Evolutionary conservation across 2,113 vertebrate species (phyloP), one percentile per base, ranked within the genome.

Genomic region (Taurulus bubalis): DNA sequence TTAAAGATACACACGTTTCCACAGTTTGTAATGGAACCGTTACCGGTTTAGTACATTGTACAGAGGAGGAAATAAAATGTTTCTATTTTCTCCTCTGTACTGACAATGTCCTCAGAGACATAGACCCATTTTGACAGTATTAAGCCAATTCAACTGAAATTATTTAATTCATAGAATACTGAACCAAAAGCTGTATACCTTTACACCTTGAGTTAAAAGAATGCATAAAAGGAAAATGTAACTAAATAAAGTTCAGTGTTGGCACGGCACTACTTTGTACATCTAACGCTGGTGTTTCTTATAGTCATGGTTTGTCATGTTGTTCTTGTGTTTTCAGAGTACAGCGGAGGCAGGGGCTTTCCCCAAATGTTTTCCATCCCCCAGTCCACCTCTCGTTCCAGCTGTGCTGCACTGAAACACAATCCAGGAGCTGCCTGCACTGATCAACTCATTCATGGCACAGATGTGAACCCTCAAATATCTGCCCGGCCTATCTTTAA

Each of bases 351-450:
- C 38, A 32, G 77, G 86, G 77, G 76, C 67, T 83, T 89, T 85
- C 8, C 68, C 34, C 32, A 78, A 82, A 74, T 63, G 11, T 65
- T 83, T 85, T 82, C 77, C 80, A 65, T 12, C 49, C 82, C n/a
- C 59, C 56, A 10, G 45, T 56, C 81, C 58, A 65, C 55, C 15
- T 18, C 58, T 63, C 4, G 0, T 58, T 83, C 89, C 91, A 93
- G 92, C 93, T 92, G 92, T 84, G 90, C 85, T 87, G 71, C 30
- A 75, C 58, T 90, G 87, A 92, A 92, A 91, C 85, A 66, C 72
- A 85, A 88, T 72, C 87, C 86, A 83, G 76, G 72, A 70, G 67
- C 71, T 53, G 58, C 67, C 62, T 82, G 45, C 47, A 58, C 74
- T 69, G 71, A 36, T 83, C 16, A 56, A 63, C 67, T 83, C 71